These are phyloP conservation scores for Cyclophora albipunctata DNA, from an alignment of 2,888 invertebrate species.

Conservation along the genomic window DNA sequence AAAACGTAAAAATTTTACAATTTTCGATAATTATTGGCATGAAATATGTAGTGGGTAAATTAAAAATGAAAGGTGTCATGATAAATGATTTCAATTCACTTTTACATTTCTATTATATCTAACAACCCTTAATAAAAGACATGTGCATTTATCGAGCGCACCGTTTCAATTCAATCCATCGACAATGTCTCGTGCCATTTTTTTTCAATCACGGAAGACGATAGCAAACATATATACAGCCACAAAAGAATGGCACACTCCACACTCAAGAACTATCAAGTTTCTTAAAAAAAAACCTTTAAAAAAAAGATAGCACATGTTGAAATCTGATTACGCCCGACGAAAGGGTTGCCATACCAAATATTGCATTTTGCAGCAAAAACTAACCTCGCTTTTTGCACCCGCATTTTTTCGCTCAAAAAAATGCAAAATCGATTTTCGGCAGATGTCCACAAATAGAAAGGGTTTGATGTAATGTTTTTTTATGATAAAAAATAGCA, in stretches of 20 bases:
- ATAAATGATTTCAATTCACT: slow-evolving; percentile 6
- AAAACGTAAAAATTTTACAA: too few species aligned
- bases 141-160: too few species aligned
- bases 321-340: slow-evolving; percentile 73
- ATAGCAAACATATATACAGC: slow-evolving; percentile 56
- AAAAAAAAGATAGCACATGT: slow-evolving; percentile 67
- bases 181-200: slow-evolving; percentile 61
- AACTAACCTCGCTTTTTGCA: slow-evolving; percentile 63
- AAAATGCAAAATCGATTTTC: slow-evolving; percentile 72
- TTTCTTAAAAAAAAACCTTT: slow-evolving; percentile 61
- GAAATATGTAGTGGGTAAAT: too few species aligned
- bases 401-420: slow-evolving; percentile 57
- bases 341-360: slow-evolving; percentile 69
- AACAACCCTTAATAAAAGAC: too few species aligned
- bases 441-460: slow-evolving; percentile 72
- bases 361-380: slow-evolving; percentile 47
- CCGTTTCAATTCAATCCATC: background rate
- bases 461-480: slow-evolving; percentile 60
- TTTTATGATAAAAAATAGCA: slow-evolving; percentile 53
- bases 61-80: slow-evolving; percentile 18
- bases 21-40: too few species aligned
- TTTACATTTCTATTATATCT: background rate
- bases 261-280: slow-evolving; percentile 63
- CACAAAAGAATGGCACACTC: slow-evolving; percentile 66
- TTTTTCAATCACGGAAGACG: slow-evolving; percentile 60